These are phyloP conservation scores for Euplexia lucipara DNA, from an alignment of 2,888 invertebrate genomes.

Conservation along the genomic window DNA sequence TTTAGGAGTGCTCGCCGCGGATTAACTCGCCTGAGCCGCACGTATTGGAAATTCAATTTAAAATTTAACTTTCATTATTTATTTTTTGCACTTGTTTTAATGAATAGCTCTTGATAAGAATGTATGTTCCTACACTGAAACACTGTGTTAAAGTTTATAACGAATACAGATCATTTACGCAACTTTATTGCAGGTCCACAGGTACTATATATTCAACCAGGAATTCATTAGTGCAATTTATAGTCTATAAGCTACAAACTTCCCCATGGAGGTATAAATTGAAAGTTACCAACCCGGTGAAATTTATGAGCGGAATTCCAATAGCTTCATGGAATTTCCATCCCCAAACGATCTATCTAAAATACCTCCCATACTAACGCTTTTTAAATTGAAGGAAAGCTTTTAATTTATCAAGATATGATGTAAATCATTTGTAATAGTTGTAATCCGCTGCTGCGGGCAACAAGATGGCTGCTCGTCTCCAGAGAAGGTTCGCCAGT, in stretches of 20 bases:
- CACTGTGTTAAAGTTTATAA: neutral
- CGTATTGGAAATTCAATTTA: conserved; percentile 15
- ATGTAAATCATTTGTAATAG: conserved; percentile 18
- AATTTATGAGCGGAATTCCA: conserved; percentile 39
- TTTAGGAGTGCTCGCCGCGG: conserved; percentile 42
- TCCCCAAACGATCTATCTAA: conserved; percentile 6
- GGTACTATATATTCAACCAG: conserved; percentile 3
- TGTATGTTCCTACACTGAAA: neutral
- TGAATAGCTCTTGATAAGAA: neutral
- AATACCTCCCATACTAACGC: conserved; percentile 16
- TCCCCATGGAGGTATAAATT: conserved; percentile 40
- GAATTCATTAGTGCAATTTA: conserved; percentile 40
- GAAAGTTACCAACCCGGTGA: conserved; percentile 37
- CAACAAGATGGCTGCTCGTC: conserved; percentile 11
- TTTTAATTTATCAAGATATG: conserved; percentile 22
- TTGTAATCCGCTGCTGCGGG: conserved; percentile 5
- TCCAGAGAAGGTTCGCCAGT: conserved; percentile 16
- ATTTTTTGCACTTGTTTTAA: neutral
- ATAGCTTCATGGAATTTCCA: conserved; percentile 39
- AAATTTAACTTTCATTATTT: conserved; percentile 2
- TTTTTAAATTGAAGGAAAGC: conserved; percentile 2
- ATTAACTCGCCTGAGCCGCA: conserved; percentile 13
- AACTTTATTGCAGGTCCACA: neutral
- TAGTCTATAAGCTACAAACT: conserved; percentile 32
- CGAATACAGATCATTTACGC: neutral